A percentile compares a stretch with the other conserved stretches of the same genome.
Evolutionary conservation across 2,113 vertebrate genomes (phyloP).

Genomic region (Gymnorhina tibicen): DNA sequence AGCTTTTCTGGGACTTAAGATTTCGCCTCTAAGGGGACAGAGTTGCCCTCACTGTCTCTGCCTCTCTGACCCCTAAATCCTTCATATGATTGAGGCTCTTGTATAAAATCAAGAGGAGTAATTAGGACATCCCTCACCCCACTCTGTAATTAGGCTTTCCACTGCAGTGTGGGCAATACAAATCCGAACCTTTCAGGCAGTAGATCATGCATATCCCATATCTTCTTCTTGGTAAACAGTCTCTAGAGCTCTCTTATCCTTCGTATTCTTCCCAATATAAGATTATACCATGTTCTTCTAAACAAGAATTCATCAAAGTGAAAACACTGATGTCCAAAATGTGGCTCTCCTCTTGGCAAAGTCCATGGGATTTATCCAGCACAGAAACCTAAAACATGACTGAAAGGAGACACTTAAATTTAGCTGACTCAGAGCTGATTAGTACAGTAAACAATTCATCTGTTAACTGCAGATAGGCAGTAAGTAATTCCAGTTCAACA

Average conservation of each 20-base stretch:
- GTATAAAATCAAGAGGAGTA: background rate
- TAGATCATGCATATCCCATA: accelerated
- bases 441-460: background rate
- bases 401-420: background rate
- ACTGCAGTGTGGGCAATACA: background rate
- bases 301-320: background rate
- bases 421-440: background rate
- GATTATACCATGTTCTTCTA: background rate
- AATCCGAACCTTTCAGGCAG: background rate
- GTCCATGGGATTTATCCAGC: background rate
- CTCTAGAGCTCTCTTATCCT: background rate
- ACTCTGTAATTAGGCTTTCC: background rate
- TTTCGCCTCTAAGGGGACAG: background rate
- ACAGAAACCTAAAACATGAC: background rate
- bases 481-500: background rate
- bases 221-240: background rate
- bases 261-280: background rate
- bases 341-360: background rate
- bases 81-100: background rate
- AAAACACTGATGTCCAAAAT: background rate
- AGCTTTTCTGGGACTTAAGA: background rate
- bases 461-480: background rate
- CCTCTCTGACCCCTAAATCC: background rate
- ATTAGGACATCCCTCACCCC: background rate
- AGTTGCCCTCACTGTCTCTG: background rate